Evolutionary conservation across 2,797 vertebrate species (phyloP).

Genomic region (Astyanax mexicanus): DNA sequence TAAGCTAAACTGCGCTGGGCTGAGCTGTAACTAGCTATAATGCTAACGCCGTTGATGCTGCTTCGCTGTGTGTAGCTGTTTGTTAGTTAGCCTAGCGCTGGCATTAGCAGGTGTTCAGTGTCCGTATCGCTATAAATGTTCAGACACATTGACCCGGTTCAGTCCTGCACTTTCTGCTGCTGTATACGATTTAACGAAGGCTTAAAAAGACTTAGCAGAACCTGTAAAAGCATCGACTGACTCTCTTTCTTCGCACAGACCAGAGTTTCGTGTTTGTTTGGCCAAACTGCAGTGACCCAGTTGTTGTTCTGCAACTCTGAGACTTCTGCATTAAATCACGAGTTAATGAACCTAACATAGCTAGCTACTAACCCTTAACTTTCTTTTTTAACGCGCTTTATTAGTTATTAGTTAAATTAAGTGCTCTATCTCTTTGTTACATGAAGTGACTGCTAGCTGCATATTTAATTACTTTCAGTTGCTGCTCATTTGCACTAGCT

Average conservation of each 20-base stretch:
- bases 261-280: not conserved
- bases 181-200: not conserved
- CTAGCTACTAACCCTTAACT: too few relatives aligned
- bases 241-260: not conserved
- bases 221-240: not conserved
- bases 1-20: not conserved
- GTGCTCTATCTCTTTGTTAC: not conserved
- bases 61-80: not conserved
- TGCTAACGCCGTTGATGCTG: not conserved
- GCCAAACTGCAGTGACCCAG: not conserved
- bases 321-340: not conserved
- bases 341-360: too few relatives aligned
- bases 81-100: not conserved
- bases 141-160: not conserved
- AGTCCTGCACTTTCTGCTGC: not conserved
- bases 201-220: not conserved
- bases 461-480: not conserved
- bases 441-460: too few relatives aligned
- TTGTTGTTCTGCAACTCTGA: not conserved
- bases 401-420: not conserved
- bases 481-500: too few relatives aligned
- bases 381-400: too few relatives aligned
- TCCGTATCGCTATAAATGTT: not conserved
- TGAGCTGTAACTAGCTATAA: not conserved
- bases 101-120: not conserved